Base-by-base conservation (phyloP, 1,140 invertebrate species). In the Odontomachus brunneus region DNA sequence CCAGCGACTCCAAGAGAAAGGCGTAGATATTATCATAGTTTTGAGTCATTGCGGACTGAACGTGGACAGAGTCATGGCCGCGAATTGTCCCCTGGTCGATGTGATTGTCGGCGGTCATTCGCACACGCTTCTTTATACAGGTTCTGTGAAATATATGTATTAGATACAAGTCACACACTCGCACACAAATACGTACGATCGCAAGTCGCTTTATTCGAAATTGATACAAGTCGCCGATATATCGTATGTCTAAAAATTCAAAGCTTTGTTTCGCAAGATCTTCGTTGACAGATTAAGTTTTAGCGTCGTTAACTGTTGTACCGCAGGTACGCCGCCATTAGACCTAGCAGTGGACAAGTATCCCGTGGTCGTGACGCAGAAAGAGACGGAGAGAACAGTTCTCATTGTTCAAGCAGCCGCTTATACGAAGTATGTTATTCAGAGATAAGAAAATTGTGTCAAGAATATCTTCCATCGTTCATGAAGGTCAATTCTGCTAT, bases 31-130 rank as follows among this genome's bases (percentile, higher is more conserved):
- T 71, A 96, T 98, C 51, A 96, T 98, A 59, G 97, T 97, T 2
- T 92, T 98, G 53, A 97, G 97, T 7, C 97, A 98, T 89, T 96
- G 96, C 73, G 97, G 97, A 1, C 95, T 96, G 57, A 94, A 95
- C 14, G 95, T 96, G 24, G 97, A 98, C 90, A 92, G 96, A 89
- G 89, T 94, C 73, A 96, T 98, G 75, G 98, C 97, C 0, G 86
- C 87, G 17, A 93, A 95, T 38, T 96, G 95, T 44, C 93, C 95
- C 38, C 93, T 96, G 57, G 95, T 98, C 49, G 96, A 97, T 80
- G 95, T 97, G 0, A 97, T 99, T 82, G 97, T 99, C 26, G 98
- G 98, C 15, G 97, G 96, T n/a, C 98, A 99, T 90, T 97, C 97
- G 4, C 97, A 98, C 89, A 97, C 97, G 0, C 96, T 98, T 83